A percentile compares a stretch with the other conserved stretches of the same genome.
Evolutionary conservation across 2,888 invertebrate genomes (phyloP).

Genomic region (Hypomecis punctinalis): DNA sequence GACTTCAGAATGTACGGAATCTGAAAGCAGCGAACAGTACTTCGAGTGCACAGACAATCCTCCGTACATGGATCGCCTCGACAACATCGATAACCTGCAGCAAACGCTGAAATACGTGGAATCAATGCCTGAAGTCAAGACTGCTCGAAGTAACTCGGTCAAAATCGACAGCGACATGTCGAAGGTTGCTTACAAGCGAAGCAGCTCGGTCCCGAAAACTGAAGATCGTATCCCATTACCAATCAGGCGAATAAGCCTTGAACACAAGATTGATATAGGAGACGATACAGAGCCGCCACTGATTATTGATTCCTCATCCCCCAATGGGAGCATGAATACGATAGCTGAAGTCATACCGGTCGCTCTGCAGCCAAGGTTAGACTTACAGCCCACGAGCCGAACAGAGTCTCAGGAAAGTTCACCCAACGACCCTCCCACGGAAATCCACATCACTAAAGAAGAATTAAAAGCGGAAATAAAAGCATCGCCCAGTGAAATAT

Average conservation of each 20-base stretch:
- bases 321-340: constrained; percentile 76
- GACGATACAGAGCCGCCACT: constrained; percentile 81
- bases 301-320: constrained; percentile 78
- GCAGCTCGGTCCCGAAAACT: constrained; percentile 76
- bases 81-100: constrained; percentile 64
- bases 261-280: constrained; percentile 81
- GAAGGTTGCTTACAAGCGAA: constrained; percentile 76
- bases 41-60: constrained; percentile 78
- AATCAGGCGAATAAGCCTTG: constrained; percentile 73
- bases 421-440: constrained; percentile 78
- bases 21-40: constrained; percentile 81
- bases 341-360: constrained; percentile 79
- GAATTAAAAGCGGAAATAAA: constrained; percentile 67
- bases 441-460: constrained; percentile 73
- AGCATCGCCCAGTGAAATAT: constrained; percentile 78
- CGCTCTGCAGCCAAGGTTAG: constrained; percentile 70
- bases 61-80: constrained; percentile 66
- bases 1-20: constrained; percentile 81
- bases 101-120: constrained; percentile 65
- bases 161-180: constrained; percentile 73
- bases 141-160: constrained; percentile 60
- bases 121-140: constrained; percentile 60
- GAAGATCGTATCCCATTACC: constrained; percentile 70
- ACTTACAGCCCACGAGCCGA: constrained; percentile 64
- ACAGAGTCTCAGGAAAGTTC: constrained; percentile 76